Conservation (phyloP, 1,140 invertebrate species). For the Helicoverpa zea region DNA sequence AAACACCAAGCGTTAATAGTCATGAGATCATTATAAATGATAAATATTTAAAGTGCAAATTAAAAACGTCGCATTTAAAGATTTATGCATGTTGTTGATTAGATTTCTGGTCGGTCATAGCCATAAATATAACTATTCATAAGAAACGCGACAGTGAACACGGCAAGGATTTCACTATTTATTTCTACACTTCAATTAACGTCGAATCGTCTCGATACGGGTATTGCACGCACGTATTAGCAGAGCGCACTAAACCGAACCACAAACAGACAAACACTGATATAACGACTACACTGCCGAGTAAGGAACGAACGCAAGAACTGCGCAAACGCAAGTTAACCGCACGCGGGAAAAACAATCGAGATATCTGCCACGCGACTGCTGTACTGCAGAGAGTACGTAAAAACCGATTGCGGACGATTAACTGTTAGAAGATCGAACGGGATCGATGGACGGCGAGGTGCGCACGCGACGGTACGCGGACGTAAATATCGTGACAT, state of each 20-base stretch:
- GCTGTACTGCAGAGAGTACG: conserved; percentile 45
- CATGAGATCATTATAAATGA: not conserved
- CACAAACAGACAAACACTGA: conserved; percentile 45
- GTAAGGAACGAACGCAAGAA: conserved; percentile 56
- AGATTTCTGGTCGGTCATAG: not conserved
- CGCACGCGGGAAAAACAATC: conserved; percentile 62
- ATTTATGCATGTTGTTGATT: conserved; percentile 18
- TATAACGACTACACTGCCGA: conserved; percentile 7
- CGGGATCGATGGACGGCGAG: conserved; percentile 64
- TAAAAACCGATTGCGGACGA: conserved; percentile 65
- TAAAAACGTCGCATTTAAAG: conserved; percentile 22
- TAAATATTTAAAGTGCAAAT: conserved; percentile 5
- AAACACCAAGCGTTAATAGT: not conserved
- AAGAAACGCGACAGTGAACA: conserved; percentile 1
- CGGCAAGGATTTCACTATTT: conserved; percentile 12
- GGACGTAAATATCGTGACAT: conserved; percentile 80
- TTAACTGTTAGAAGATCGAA: conserved; percentile 67
- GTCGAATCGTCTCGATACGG: not conserved
- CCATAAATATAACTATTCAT: conserved; percentile 1
- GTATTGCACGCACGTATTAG: conserved; percentile 13
- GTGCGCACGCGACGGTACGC: conserved; percentile 62
- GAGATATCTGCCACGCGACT: conserved; percentile 49
- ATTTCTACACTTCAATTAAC: not conserved
- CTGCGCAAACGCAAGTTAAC: conserved; percentile 51
- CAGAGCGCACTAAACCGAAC: conserved; percentile 28